phyloP scores from a whole-genome alignment of 1,140 invertebrate genomes.

The Orussus abietinus region DNA sequence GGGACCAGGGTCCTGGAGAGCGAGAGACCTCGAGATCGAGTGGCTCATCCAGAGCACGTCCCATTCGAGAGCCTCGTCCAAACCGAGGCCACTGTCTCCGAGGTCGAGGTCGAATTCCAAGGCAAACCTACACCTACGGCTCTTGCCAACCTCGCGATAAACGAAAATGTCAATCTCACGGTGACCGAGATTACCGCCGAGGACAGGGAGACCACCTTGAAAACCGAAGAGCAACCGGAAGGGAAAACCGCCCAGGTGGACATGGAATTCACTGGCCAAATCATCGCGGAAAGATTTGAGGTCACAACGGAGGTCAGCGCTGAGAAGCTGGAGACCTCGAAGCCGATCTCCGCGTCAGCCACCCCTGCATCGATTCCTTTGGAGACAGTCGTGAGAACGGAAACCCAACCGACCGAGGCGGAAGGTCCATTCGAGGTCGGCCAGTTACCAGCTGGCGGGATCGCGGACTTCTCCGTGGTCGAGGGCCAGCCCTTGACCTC shows the following conservation, averaged over 20 bases:
- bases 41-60: conserved; percentile 46
- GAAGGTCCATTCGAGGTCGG: conserved; percentile 35
- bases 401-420: conserved; percentile 38
- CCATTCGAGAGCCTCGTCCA: conserved; percentile 53
- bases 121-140: conserved; percentile 36
- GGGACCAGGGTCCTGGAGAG: conserved; percentile 34
- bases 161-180: conserved; percentile 46
- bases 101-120: conserved; percentile 52
- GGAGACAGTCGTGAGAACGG: conserved; percentile 35
- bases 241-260: conserved; percentile 38
- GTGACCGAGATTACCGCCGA: conserved; percentile 48
- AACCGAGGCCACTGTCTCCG: conserved; percentile 49
- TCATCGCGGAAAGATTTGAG: conserved; percentile 50
- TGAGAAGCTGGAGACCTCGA: conserved; percentile 35
- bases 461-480: conserved; percentile 37
- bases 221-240: conserved; percentile 31
- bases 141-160: conserved; percentile 44
- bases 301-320: conserved; percentile 39
- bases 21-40: conserved; percentile 26
- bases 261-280: conserved; percentile 44
- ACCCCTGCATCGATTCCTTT: conserved; percentile 35
- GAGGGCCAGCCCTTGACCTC: conserved; percentile 40
- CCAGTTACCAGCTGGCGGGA: conserved; percentile 29
- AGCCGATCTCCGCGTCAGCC: conserved; percentile 33
- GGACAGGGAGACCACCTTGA: conserved; percentile 52